Base-by-base conservation (phyloP, 2,797 vertebrate species). In the Allenopithecus nigroviridis region DNA sequence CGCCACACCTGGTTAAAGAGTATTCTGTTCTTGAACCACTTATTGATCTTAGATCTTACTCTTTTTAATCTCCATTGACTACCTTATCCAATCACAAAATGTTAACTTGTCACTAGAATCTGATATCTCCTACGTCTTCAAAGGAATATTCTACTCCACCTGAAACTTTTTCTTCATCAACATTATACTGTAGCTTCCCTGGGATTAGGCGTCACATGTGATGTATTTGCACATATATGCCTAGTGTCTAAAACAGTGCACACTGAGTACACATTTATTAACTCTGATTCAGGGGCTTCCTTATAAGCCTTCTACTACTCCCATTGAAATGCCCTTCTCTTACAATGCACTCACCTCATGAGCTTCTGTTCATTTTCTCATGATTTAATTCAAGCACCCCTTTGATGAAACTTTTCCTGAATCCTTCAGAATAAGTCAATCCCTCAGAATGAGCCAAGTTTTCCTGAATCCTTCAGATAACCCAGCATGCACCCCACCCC, bases 401-500 rank as follows among this genome's bases (percentile, higher is more conserved):
- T 86, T 83, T 79, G 55, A 61, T 43, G 33, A 89, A 92, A 46
- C 17, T n/a, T 85, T 78, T 46, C 80, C 55, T 46, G 22, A 91
- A 74, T 74, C 28, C 24, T 64, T 83, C 39, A 68, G 14, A 95
- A 94, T 57, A 30, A 93, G 17, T 8, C 24, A 55, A 74, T 68
- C 24, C 21, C 57, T 83, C 39, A 68, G 14, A 95, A 94, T 64
- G 21, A 93, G 17, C 11, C 24, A 94, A 46, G 13, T 41, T 85
- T 78, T 46, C 80, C 48, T 41, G 22, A 91, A 74, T 74, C 28
- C 24, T 64, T 83, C n/a, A 68, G 14, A 94, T 57, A 30, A 93
- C 24, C 12, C 26, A n/a, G 24, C 8, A 76, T 2, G 8, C 8
- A 9, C 5, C 0, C 3, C 11, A 9, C 5, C 0, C 2, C 8